Evolutionary conservation across 2,113 vertebrate genomes (phyloP), one percentile per base, ranked within the genome.

Genomic region (Zootoca vivipara): DNA sequence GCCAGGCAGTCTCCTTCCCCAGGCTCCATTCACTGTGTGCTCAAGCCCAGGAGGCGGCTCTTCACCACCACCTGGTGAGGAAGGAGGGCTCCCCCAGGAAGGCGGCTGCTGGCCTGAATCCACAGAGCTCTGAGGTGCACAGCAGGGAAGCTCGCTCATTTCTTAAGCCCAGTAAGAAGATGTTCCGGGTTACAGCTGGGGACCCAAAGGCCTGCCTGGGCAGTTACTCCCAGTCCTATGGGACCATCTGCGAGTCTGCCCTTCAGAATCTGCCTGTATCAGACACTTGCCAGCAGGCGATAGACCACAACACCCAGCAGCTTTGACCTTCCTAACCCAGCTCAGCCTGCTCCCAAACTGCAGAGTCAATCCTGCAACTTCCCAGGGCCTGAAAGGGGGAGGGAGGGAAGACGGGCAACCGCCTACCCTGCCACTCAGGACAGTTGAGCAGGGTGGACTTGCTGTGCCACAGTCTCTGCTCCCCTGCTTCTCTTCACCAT

Each of bases 211-310:
- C 98, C 67, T 96, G 96, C 0, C 96, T 99, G 42, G 98, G 98
- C 40, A 98, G 98, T 95, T 99, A 98, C 78, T 97, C 98, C 3
- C 98, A 99, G 93, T 97, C 97, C 56, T 99, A 98, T 1, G 98
- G 99, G 7, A 98, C 98, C 26, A 98, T 99, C 93, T 97, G 95
- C 91, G 96, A 95, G 92, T 98, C 97, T 0, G 98, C 97, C 0
- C 96, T 99, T 91, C 97, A 97, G 93, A 96, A 79, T 70, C 97
- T 98, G 13, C 96, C 93, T 0, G 93, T 96, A 46, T 20, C 88
- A 2, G 87, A 86, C n/a, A 12, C 67, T 35, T 83, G 77, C 67
- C 73, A 67, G 1, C 65, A 7, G 46, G 3, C n/a, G 56, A 0
- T 4, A 42, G 86, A 86, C 85, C 56, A 1, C 85, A 95, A 13